Conservation (phyloP, 2,113 vertebrate genomes). For the Brachypodius melanocephalos region DNA sequence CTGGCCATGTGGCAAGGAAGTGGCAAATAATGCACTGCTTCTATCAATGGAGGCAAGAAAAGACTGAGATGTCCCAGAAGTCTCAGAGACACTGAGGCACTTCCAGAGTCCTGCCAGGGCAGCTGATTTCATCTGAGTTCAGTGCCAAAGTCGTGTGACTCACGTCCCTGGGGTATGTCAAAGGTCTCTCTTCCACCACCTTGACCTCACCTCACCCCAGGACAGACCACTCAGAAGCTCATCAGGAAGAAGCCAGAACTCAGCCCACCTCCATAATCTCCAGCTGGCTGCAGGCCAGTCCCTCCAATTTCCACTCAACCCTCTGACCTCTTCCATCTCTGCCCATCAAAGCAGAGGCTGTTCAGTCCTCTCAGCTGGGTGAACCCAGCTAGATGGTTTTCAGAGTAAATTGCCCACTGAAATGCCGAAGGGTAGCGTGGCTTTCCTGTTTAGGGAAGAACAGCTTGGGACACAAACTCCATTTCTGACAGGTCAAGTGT, state of each 20-base stretch:
- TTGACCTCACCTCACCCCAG: background rate
- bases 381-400: background rate
- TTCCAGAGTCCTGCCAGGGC: background rate
- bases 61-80: background rate
- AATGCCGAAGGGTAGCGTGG: background rate
- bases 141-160: background rate
- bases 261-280: background rate
- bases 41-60: background rate
- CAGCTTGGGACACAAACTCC: background rate
- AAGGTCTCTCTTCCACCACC: background rate
- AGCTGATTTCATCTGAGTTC: background rate
- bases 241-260: background rate
- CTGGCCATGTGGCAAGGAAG: background rate
- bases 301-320: background rate
- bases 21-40: background rate
- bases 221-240: background rate
- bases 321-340: background rate
- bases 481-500: slow-evolving; percentile 50
- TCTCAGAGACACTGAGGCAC: accelerated
- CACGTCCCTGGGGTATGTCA: accelerated
- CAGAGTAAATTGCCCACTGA: background rate
- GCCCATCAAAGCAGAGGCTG: background rate
- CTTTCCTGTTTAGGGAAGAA: background rate
- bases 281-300: background rate
- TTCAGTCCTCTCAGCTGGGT: background rate